Evolutionary conservation across 2,797 vertebrate species (phyloP).

Genomic region (Melopsittacus undulatus): DNA sequence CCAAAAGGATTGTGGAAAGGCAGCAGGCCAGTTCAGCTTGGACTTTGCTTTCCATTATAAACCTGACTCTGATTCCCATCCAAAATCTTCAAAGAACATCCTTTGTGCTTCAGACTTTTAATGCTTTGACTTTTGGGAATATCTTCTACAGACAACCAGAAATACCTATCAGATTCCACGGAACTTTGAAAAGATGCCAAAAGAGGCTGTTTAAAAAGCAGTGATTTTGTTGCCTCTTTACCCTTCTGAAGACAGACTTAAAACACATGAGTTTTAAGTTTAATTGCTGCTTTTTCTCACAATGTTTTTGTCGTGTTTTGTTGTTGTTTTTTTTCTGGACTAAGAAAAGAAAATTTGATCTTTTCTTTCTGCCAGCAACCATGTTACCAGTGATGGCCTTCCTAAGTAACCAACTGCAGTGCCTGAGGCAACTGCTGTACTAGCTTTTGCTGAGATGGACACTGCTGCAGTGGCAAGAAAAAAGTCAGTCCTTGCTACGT

Average conservation of each 20-base stretch:
- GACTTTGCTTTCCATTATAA: background rate
- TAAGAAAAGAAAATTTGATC: background rate
- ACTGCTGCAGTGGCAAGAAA: background rate
- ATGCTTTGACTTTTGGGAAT: background rate
- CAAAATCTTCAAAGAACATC: slow-evolving; percentile 3
- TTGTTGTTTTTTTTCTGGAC: background rate
- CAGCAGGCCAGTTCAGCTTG: background rate
- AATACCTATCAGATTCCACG: background rate
- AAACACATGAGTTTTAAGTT: background rate
- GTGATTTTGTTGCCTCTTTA: background rate
- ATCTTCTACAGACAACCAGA: background rate
- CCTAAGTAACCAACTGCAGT: background rate
- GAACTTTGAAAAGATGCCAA: background rate
- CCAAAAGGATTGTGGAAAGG: background rate
- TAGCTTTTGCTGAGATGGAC: background rate
- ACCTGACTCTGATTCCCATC: background rate
- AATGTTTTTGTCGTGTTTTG: background rate
- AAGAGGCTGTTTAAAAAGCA: background rate
- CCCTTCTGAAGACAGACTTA: background rate
- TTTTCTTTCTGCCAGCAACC: background rate
- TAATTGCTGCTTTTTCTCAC: background rate
- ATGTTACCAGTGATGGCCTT: background rate
- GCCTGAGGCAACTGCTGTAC: background rate
- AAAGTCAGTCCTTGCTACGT: background rate
- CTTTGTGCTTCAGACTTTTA: background rate